Evolutionary conservation across 2,797 vertebrate genomes (phyloP).

Genomic region (Carcharodon carcharias): DNA sequence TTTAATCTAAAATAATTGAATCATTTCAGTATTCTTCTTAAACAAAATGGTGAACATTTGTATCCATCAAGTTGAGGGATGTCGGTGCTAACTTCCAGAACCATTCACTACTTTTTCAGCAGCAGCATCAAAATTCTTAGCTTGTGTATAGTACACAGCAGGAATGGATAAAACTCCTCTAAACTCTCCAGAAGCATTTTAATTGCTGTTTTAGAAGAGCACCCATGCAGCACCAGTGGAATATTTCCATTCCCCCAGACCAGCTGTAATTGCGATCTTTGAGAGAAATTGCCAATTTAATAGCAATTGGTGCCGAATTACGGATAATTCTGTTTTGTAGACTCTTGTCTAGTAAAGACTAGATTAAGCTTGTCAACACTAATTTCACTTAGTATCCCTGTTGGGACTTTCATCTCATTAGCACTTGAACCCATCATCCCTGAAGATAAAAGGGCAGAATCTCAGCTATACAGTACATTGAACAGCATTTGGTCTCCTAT

Average conservation of each 20-base stretch:
- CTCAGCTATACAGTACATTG: not conserved
- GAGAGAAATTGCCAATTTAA: constrained; percentile 23
- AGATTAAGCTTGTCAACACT: not conserved
- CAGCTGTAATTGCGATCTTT: constrained; percentile 24
- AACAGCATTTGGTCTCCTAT: not conserved
- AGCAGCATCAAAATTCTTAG: not conserved
- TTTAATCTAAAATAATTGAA: not conserved
- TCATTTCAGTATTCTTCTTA: not conserved
- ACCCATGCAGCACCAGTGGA: not conserved
- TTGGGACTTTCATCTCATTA: constrained; percentile 9
- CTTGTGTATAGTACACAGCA: not conserved
- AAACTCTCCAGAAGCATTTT: not conserved
- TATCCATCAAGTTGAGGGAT: not conserved
- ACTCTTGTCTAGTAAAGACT: not conserved
- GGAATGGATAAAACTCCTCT: not conserved
- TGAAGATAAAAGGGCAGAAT: not conserved
- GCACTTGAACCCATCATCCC: not conserved
- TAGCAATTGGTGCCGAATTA: not conserved
- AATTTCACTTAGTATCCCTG: not conserved
- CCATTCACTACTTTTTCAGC: not conserved
- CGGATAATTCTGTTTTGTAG: constrained; percentile 10
- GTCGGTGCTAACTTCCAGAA: not conserved
- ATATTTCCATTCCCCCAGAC: not conserved
- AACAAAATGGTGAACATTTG: not conserved
- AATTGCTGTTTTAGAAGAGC: not conserved